These are phyloP conservation scores for Clupea harengus DNA, from an alignment of 2,113 vertebrate species.

Conservation along the genomic window DNA sequence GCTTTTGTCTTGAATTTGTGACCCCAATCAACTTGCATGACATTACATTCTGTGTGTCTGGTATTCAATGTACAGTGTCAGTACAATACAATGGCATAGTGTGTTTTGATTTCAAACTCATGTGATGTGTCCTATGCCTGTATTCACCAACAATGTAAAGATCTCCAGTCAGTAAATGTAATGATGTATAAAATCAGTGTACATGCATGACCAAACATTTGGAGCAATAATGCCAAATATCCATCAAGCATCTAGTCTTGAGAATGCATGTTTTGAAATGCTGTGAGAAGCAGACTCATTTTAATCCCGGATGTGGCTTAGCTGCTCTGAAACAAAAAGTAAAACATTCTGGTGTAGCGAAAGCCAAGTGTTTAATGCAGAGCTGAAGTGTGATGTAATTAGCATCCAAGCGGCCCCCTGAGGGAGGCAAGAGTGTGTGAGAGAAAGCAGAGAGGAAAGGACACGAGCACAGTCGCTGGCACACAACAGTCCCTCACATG, in stretches of 20 bases:
- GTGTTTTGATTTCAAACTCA: neutral
- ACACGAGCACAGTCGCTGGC: slow-evolving; percentile 37
- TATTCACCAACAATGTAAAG: neutral
- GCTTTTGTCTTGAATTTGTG: slow-evolving; percentile 8
- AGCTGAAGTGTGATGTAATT: slow-evolving; percentile 7
- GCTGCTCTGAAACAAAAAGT: neutral
- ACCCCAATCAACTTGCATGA: slow-evolving; percentile 44
- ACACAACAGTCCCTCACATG: slow-evolving; percentile 63
- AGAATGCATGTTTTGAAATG: neutral
- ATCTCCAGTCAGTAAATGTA: neutral
- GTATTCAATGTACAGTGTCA: slow-evolving; percentile 10
- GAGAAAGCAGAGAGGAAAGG: slow-evolving; percentile 47
- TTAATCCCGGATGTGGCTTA: neutral
- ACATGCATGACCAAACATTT: neutral
- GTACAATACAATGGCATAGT: neutral
- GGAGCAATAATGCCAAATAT: neutral
- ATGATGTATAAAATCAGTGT: neutral
- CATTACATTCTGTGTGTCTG: slow-evolving; percentile 28
- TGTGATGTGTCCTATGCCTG: neutral
- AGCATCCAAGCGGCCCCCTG: slow-evolving; percentile 1
- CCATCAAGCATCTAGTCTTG: neutral
- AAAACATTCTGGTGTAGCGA: neutral
- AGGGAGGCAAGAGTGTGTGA: slow-evolving; percentile 42
- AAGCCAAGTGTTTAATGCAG: neutral
- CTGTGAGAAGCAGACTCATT: neutral